phyloP scores from a whole-genome alignment of 1,140 invertebrate genomes.

The Physella acuta region DNA sequence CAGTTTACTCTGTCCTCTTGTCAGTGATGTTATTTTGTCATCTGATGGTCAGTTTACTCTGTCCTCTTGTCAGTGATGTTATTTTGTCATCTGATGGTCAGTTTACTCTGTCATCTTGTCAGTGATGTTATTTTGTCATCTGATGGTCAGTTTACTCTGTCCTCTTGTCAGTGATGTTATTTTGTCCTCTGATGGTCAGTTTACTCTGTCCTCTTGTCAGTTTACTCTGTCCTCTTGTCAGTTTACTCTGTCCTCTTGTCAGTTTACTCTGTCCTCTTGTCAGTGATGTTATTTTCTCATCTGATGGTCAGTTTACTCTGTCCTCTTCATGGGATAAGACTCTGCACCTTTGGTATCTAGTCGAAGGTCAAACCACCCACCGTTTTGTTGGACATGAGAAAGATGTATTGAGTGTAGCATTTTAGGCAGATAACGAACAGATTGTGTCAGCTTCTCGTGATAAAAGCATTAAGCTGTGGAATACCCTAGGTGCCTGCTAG shows the following conservation, averaged over 20 bases:
- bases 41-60: conserved; percentile 99
- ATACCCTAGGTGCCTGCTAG: conserved; percentile 98
- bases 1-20: conserved; percentile 98
- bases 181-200: conserved; percentile 97
- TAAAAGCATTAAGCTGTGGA: conserved; percentile 99
- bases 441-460: conserved; percentile 99
- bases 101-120: conserved; percentile 94
- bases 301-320: conserved; percentile 98
- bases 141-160: conserved; percentile 98
- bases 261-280: conserved; percentile 97
- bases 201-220: conserved; percentile 97
- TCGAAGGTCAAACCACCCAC: conserved; percentile 69
- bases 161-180: conserved; percentile 97
- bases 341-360: conserved; percentile 96
- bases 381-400: conserved; percentile 99
- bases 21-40: conserved; percentile 94
- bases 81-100: conserved; percentile 98
- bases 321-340: conserved; percentile 99
- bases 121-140: conserved; percentile 98
- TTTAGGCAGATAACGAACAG: conserved; percentile 98
- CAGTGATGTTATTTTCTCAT: conserved; percentile 96
- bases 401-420: conserved; percentile 98
- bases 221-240: conserved; percentile 98
- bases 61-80: conserved; percentile 95
- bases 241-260: conserved; percentile 97